Evolutionary conservation across 92 coral and sea anemone genomes (phyloP).

Genomic region (Palythoa grandiflora): DNA sequence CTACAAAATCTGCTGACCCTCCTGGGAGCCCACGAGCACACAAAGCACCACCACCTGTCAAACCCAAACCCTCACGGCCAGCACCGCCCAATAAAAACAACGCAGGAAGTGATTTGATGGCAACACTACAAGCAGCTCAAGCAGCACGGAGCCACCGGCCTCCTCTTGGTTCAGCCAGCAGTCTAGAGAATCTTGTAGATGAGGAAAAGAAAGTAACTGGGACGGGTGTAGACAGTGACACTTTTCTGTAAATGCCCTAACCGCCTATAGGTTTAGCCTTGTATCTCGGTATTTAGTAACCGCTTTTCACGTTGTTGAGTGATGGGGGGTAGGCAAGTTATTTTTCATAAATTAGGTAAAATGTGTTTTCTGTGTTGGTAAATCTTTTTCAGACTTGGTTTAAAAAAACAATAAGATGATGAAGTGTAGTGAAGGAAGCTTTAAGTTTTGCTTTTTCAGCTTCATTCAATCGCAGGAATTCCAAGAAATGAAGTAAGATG

Average conservation of each 20-base stretch:
- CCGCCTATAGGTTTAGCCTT: background rate
- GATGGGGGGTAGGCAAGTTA: background rate
- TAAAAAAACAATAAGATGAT: no score
- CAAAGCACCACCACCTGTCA: constrained; percentile 85
- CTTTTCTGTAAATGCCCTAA: constrained; percentile 36
- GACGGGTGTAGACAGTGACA: constrained; percentile 75
- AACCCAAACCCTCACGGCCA: constrained; percentile 86
- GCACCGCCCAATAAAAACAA: constrained; percentile 73
- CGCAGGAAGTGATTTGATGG: constrained; percentile 73
- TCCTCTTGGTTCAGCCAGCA: constrained; percentile 35
- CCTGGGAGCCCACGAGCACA: constrained; percentile 73
- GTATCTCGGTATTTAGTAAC: background rate
- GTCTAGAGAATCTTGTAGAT: constrained; percentile 51
- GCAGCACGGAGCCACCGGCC: constrained; percentile 80
- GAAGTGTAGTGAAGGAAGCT: no score
- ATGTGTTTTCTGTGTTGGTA: no score
- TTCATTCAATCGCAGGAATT: no score
- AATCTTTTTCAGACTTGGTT: no score
- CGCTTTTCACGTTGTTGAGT: background rate
- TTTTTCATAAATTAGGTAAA: no score
- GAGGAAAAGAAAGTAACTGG: constrained; percentile 57
- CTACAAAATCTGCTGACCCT: constrained; percentile 49
- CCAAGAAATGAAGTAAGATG: no score
- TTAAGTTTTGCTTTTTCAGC: no score
- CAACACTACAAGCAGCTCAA: constrained; percentile 86